A percentile compares a stretch with the other conserved stretches of the same genome.
phyloP scores from a whole-genome alignment of 2,113 vertebrate species.

The Nothobranchius kuhntae region DNA sequence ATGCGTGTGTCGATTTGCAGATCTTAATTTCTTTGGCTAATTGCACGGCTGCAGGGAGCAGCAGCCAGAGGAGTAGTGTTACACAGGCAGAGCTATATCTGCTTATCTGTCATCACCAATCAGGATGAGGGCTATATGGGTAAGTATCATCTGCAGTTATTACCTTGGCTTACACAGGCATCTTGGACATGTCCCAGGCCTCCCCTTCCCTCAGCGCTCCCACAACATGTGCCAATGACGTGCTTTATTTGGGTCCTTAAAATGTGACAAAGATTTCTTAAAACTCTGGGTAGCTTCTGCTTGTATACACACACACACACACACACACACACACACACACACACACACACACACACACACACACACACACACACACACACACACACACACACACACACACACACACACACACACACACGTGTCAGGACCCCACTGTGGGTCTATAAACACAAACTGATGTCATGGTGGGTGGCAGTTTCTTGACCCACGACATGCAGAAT shows the following conservation, averaged over 20 bases:
- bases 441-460: background rate
- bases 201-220: constrained; percentile 26
- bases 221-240: constrained; percentile 38
- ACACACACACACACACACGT: too few relatives aligned
- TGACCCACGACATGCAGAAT: too few relatives aligned
- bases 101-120: constrained; percentile 74
- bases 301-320: background rate
- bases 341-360: too few relatives aligned
- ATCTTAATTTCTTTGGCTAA: constrained; percentile 56
- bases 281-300: constrained; percentile 33
- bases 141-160: constrained; percentile 67
- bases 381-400: too few relatives aligned
- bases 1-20: constrained; percentile 25
- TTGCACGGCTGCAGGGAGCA: constrained; percentile 45
- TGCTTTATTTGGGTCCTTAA: constrained; percentile 15
- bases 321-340: too few relatives aligned
- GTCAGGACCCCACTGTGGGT: too few relatives aligned
- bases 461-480: too few relatives aligned
- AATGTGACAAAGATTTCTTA: constrained; percentile 44
- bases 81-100: constrained; percentile 66
- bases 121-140: constrained; percentile 65
- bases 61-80: constrained; percentile 59
- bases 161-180: constrained; percentile 58
- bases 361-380: too few relatives aligned
- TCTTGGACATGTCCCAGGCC: constrained; percentile 46